phyloP scores from a whole-genome alignment of 2,113 vertebrate species.

The Gambusia affinis region DNA sequence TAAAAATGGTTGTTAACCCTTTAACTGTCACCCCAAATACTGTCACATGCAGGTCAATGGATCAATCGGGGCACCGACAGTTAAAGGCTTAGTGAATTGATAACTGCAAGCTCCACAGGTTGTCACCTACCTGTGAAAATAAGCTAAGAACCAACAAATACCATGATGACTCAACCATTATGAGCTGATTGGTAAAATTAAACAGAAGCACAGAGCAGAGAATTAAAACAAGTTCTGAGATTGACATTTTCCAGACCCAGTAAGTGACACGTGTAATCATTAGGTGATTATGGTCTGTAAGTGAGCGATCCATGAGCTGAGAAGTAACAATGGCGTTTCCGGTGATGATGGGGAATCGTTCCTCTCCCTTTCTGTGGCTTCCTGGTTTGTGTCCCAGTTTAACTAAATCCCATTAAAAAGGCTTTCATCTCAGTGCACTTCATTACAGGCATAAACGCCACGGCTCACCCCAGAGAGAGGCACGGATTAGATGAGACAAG shows the following conservation, averaged over 20 bases:
- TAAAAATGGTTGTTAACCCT: background rate
- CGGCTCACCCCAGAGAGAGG: slow-evolving; percentile 65
- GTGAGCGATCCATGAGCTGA: slow-evolving; percentile 30
- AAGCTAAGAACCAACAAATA: background rate
- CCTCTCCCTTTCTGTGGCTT: slow-evolving; percentile 52
- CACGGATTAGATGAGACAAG: slow-evolving; percentile 68
- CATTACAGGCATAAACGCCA: slow-evolving; percentile 77
- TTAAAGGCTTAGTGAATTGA: too few species aligned
- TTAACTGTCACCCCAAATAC: too few species aligned
- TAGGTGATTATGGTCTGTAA: slow-evolving; percentile 12
- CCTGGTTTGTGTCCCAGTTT: slow-evolving; percentile 75
- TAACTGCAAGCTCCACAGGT: too few species aligned
- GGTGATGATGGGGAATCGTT: slow-evolving; percentile 51
- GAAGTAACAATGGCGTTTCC: slow-evolving; percentile 47
- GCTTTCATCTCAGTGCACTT: slow-evolving; percentile 80
- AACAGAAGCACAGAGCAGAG: background rate
- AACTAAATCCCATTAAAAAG: slow-evolving; percentile 80
- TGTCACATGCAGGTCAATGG: too few species aligned
- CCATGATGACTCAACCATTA: background rate
- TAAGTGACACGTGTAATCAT: slow-evolving; percentile 19
- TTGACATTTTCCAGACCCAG: slow-evolving; percentile 28
- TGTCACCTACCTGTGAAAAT: background rate
- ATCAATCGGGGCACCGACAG: too few species aligned
- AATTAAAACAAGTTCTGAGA: slow-evolving; percentile 6
- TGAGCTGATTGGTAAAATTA: background rate